Evolutionary conservation across 2,797 vertebrate species (phyloP).

Genomic region (Taenioides sp.): DNA sequence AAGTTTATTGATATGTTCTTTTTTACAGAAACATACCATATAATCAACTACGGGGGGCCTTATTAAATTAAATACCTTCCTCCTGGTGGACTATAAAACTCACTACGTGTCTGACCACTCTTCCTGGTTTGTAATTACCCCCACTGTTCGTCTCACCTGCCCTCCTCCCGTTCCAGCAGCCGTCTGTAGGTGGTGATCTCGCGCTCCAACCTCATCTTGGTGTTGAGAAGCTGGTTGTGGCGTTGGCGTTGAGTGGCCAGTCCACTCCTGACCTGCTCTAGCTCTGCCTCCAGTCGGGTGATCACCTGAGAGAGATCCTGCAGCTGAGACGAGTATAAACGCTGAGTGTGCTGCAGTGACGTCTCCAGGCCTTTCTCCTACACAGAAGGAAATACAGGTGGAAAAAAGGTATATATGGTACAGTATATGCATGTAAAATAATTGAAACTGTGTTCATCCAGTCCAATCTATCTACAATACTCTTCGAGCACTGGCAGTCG

Average conservation of each 20-base stretch:
- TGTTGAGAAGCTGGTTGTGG: constrained; percentile 89
- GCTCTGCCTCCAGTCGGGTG: constrained; percentile 83
- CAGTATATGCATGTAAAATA: too few relatives aligned
- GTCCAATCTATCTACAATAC: too few relatives aligned
- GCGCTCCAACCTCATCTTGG: constrained; percentile 91
- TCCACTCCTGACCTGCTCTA: constrained; percentile 84
- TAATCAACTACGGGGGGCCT: background rate
- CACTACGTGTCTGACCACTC: background rate
- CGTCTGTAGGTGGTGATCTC: constrained; percentile 91
- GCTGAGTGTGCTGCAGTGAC: constrained; percentile 84
- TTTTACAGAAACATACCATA: background rate
- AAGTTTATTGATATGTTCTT: background rate
- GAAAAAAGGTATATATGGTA: too few relatives aligned
- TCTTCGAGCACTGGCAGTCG: background rate
- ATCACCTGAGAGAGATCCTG: constrained; percentile 86
- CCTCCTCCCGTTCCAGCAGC: constrained; percentile 90
- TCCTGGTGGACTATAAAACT: constrained; percentile 7
- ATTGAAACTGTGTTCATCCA: too few relatives aligned
- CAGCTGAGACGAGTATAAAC: constrained; percentile 86
- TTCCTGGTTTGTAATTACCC: background rate
- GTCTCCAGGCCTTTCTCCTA: constrained; percentile 91
- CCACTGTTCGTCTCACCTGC: constrained; percentile 77
- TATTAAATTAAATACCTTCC: background rate
- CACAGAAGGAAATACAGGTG: background rate
- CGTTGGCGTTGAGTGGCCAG: constrained; percentile 88